Evolutionary conservation across 2,888 invertebrate genomes (phyloP).

Genomic region (Erpobdella octoculata): DNA sequence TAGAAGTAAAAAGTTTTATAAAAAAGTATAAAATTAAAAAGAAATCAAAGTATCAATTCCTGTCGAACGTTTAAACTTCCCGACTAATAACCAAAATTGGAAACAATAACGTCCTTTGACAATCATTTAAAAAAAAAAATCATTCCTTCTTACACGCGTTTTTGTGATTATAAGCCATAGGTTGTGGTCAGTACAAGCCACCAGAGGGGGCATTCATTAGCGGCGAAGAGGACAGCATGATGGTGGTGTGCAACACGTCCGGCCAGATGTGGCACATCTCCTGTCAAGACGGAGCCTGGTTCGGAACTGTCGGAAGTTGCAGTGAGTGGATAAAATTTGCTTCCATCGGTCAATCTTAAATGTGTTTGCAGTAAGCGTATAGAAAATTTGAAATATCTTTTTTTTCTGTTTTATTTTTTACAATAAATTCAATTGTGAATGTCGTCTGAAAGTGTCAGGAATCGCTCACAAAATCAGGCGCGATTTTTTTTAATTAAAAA

Average conservation of each 20-base stretch:
- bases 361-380: too few relatives aligned
- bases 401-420: neutral
- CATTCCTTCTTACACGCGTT: too few relatives aligned
- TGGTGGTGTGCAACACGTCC: conserved; percentile 36
- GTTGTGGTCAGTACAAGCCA: conserved; percentile 34
- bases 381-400: too few relatives aligned
- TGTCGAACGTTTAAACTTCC: too few relatives aligned
- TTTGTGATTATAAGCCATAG: conserved; percentile 33
- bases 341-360: neutral
- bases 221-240: conserved; percentile 32
- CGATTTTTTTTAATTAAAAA: neutral
- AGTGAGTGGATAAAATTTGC: conserved; percentile 5
- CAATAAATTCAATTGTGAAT: neutral
- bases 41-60: too few relatives aligned
- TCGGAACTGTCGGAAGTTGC: conserved; percentile 36
- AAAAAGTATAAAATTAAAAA: too few relatives aligned
- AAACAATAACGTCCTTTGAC: too few relatives aligned
- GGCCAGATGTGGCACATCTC: conserved; percentile 37
- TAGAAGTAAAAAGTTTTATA: too few relatives aligned
- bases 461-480: neutral
- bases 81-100: too few relatives aligned
- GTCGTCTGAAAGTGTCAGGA: neutral
- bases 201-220: conserved; percentile 33
- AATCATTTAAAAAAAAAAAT: too few relatives aligned
- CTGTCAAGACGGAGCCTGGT: conserved; percentile 34